Evolutionary conservation across 2,797 vertebrate genomes (phyloP), one percentile per base, ranked within the genome.

Genomic region (Tachyglossus aculeatus): DNA sequence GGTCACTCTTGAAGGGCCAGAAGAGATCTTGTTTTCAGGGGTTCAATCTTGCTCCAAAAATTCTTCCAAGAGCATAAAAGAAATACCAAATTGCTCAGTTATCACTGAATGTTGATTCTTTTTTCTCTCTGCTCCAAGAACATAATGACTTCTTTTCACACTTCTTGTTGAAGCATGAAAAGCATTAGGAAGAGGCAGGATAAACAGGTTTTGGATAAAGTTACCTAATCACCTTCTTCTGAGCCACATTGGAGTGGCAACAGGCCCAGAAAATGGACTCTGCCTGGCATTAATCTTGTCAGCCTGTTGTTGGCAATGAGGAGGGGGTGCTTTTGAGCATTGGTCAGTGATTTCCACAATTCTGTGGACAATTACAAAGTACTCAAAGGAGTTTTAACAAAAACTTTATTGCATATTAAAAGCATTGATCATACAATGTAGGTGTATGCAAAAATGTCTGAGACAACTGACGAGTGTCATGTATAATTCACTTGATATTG

Each of bases 401-500:
- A 83, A 83, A 73, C n/a, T 32, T 32, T 27, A 22, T 38, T 74
- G 58, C 68, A 64, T 90, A 86, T 86, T 89, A 84, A 87, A 87
- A 29, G 24, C 76, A 80, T 84, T 65, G 80, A 82, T 87, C 86
- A 88, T 59, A 11, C 5, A 77, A 60, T 57, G 66, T 68, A 78
- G 75, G 38, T 64, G 33, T 55, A 72, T 82, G 82, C 83, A 78
- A 84, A 77, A 65, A 21, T 37, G 14, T 55, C 83, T 84, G 68
- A 79, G 66, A 21, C 25, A 9, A 9, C 44, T 64, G 66, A 82
- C 74, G 74, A 27, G 5, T 19, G 7, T 40, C 70, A 45, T 56
- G n/a, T n/a, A n/a, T n/a, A n/a, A n/a, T n/a, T n/a, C n/a, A n/a
- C 62, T 52, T 68, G 1, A 50, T 21, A 29, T 25, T 7, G 7